Base-by-base conservation (phyloP, 2,113 vertebrate species). In the Nanorana parkeri region DNA sequence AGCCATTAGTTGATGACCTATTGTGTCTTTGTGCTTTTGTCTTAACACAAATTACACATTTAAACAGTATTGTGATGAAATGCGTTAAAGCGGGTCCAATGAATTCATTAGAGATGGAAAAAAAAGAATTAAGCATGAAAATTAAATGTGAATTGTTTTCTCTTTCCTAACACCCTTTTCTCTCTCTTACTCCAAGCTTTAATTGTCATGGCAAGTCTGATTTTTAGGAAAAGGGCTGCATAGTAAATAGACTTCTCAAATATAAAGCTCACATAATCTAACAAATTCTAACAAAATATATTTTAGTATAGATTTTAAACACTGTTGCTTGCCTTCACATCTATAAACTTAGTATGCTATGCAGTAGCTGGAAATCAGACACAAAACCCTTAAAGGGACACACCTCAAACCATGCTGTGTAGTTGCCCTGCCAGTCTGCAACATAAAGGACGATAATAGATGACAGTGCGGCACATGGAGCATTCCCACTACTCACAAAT, bases 401-500 rank as follows among this genome's bases (percentile, higher is more conserved):
- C 83, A 87, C 87, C 89, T 86, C 81, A 58, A 88, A 87, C 88
- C 88, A 86, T n/a, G 85, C 86, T 90, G 89, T 85, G 90, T 85
- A 87, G 88, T 89, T 88, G 90, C 89, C 89, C 90, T 80, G 91
- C 92, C 92, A 94, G 85, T 75, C 65, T 20, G 77, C 72, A 80
- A 83, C 85, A 89, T 84, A 91, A 91, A 88, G 86, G 85, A 87
- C 86, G 76, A 81, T 87, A 92, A 92, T 88, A 87, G 87, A 89
- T 88, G 88, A 90, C 85, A 88, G 92, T 90, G 91, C 91, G 94
- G 90, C 97, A 98, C 96, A 97, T 98, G 97, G 95, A 91, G 91
- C 86, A 96, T 99, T 97, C 97, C 96, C 97, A 99, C 96, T 98
- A 91, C 0, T 89, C 91, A 98, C 96, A 98, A 99, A 96, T 92